phyloP scores from a whole-genome alignment of 2,888 invertebrate species.

The Trachelus tabidus region DNA sequence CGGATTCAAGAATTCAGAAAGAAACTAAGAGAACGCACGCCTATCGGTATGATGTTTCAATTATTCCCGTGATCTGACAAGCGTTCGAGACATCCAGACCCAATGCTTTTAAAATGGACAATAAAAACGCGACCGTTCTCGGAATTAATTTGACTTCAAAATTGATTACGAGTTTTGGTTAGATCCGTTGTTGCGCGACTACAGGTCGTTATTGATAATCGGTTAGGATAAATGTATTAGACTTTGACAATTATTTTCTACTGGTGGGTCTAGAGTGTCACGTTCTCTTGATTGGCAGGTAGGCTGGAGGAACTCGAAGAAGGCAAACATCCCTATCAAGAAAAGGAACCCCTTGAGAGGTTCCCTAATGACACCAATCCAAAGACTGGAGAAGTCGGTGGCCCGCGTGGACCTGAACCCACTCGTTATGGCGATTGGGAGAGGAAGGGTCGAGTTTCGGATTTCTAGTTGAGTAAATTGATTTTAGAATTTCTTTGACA shows the following conservation, averaged over 20 bases:
- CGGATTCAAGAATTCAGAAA: constrained; percentile 78
- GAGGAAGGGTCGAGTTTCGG: constrained; percentile 94
- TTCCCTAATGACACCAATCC: constrained; percentile 93
- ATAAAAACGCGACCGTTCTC: background rate
- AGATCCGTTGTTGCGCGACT: background rate
- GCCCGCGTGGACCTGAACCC: constrained; percentile 97
- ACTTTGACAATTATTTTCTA: background rate
- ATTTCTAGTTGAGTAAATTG: constrained; percentile 76
- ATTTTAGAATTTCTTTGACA: background rate
- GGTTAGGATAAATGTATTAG: background rate
- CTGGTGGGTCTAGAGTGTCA: background rate
- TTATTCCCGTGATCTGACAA: background rate
- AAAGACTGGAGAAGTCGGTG: constrained; percentile 92
- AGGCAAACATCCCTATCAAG: constrained; percentile 78
- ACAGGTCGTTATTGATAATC: background rate
- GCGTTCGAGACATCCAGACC: background rate
- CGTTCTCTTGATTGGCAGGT: constrained; percentile 60
- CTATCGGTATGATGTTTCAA: constrained; percentile 69
- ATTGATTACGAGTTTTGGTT: background rate
- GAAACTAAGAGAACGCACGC: constrained; percentile 75
- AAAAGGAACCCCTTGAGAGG: constrained; percentile 84
- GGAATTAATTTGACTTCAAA: background rate
- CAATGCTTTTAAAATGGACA: background rate
- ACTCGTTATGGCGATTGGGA: constrained; percentile 99
- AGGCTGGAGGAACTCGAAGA: constrained; percentile 81